These are phyloP conservation scores for Meliscaeva auricollis DNA, from an alignment of 2,888 invertebrate species.

Conservation along the genomic window DNA sequence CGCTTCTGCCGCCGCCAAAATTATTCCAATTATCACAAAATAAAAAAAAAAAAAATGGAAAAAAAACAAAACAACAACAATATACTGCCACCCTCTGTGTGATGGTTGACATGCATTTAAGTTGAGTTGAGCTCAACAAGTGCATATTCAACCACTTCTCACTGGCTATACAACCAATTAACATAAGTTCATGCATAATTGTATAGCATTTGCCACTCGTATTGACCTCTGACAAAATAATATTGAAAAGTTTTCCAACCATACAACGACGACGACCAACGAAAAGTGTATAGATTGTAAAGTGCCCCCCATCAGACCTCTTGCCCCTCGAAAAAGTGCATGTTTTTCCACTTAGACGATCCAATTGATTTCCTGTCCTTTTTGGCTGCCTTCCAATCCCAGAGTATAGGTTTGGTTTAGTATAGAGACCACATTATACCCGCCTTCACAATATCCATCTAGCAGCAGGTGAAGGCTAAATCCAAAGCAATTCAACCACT, in stretches of 20 bases:
- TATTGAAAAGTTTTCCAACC: conserved; percentile 31
- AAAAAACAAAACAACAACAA: conserved; percentile 19
- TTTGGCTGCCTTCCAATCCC: conserved; percentile 71
- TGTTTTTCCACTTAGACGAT: conserved; percentile 68
- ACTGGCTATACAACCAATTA: conserved; percentile 58
- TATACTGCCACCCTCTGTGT: neutral
- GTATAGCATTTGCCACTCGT: conserved; percentile 62
- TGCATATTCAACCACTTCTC: conserved; percentile 56
- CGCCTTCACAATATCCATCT: conserved; percentile 14
- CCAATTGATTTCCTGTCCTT: conserved; percentile 72
- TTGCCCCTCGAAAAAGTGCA: conserved; percentile 54
- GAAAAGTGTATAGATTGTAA: neutral
- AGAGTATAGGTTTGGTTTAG: conserved; percentile 45
- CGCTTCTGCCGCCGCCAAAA: conserved; percentile 31
- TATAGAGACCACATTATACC: neutral
- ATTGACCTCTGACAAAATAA: conserved; percentile 65
- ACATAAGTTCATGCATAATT: conserved; percentile 75
- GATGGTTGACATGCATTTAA: conserved; percentile 58
- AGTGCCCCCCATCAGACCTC: neutral
- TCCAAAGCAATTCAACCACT: conserved; percentile 32
- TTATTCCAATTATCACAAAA: conserved; percentile 39
- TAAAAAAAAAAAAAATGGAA: conserved; percentile 24
- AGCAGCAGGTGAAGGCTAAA: conserved; percentile 67
- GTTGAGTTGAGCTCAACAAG: conserved; percentile 63
- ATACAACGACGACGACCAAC: neutral